Percentiles rank a stretch among this genome's conserved stretches.
phyloP scores from a whole-genome alignment of 2,797 vertebrate species.

The Tokudaia tokunoshimensis region DNA sequence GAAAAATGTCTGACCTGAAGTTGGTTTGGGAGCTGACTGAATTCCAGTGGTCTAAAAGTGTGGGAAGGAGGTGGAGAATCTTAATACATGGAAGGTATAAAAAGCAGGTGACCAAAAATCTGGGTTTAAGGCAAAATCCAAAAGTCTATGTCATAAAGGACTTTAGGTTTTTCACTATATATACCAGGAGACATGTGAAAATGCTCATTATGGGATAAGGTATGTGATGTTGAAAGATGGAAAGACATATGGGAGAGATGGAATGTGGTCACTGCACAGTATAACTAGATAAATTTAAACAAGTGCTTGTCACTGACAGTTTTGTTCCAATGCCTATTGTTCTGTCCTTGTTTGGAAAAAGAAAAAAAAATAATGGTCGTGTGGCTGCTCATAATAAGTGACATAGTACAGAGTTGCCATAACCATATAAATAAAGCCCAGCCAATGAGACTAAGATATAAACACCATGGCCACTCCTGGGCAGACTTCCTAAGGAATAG shows the following conservation, averaged over 20 bases:
- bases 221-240: not conserved
- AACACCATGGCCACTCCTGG: fast-evolving
- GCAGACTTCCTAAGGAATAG: not conserved
- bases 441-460: not conserved
- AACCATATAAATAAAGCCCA: not conserved
- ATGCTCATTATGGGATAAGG: not conserved
- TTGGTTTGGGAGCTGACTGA: fast-evolving
- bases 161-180: not conserved
- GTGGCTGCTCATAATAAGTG: not conserved
- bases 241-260: not conserved
- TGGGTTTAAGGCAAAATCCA: not conserved
- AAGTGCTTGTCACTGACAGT: not conserved
- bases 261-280: not conserved
- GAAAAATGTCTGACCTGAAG: not conserved
- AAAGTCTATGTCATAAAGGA: not conserved
- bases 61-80: no score
- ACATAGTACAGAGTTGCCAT: not conserved
- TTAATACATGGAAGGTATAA: not conserved
- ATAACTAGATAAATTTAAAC: not conserved
- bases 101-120: not conserved
- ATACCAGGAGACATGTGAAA: not conserved
- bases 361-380: not conserved
- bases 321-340: not conserved
- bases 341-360: not conserved
- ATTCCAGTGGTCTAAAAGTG: no score